Evolutionary conservation across 2,888 invertebrate species (phyloP), one percentile per base, ranked within the genome.

Genomic region (Latrodectus elegans): DNA sequence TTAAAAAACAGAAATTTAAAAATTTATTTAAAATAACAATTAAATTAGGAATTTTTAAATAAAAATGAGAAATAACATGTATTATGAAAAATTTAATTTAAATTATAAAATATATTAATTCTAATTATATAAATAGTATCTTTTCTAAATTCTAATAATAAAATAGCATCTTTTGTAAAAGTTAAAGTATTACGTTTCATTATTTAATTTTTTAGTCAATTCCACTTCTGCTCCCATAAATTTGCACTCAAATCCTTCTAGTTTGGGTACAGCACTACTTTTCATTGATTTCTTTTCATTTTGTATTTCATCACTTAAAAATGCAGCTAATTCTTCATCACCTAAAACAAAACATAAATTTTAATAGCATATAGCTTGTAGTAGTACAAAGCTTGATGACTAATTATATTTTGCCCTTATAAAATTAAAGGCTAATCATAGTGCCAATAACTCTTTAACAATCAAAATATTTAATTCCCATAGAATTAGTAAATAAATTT

Each of bases 271-370:
- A 0, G 94, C 94, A 92, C 95, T 95, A 17, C 94, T 92, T 80
- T 91, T 91, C 92, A 96, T 96, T 3, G 96, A 95, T 92, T 97
- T 96, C 90, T 96, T 95, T 92, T 99, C 99, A 0, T 97, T 96
- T 51, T 96, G 94, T 89, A 99, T 98, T 93, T 99, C 99, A 91
- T 99, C 97, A 1, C 96, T 95, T 51, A 99, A 93, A 92, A 98
- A 99, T 92, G 97, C 96, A 0, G 96, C 95, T 76, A 99, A 93
- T 91, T 97, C 97, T 90, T 95, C 94, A 92, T 97, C 97, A 91
- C 96, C 97, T 97, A 15, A 38, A 78, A 55, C 15, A 38, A 38
- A 38, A 1, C 38, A 38, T 38, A 4, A 38, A 38, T 4, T 38
- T 1, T 38, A 38, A 38, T 38, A 38, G 38, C 4, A 38, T 38